Percentiles rank a stretch among this genome's conserved stretches.
Evolutionary conservation across 2,888 invertebrate genomes (phyloP).

Genomic region (Chaetogeoica ovagalla): DNA sequence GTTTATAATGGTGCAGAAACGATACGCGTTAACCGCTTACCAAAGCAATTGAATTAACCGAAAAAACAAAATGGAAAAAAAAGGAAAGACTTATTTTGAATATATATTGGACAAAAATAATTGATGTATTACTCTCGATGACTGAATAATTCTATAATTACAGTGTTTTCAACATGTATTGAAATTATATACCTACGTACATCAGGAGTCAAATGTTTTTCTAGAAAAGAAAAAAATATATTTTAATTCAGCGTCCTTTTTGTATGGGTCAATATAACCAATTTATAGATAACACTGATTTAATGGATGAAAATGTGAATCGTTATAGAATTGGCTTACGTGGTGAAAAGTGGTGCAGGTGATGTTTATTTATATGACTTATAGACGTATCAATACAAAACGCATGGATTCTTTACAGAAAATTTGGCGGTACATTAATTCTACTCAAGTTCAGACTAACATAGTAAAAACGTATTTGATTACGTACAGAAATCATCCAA

Average conservation of each 20-base stretch:
- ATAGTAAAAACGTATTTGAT: conserved; percentile 6
- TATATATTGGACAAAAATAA: background rate
- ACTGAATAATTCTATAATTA: background rate
- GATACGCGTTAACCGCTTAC: no score
- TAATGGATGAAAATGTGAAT: conserved; percentile 6
- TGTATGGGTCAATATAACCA: conserved; percentile 5
- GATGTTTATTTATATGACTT: conserved; percentile 10
- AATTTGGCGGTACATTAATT: background rate
- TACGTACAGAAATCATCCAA: conserved; percentile 9
- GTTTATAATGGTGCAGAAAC: no score
- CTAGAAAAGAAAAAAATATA: background rate
- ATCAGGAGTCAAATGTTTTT: background rate
- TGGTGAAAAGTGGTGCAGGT: conserved; percentile 2
- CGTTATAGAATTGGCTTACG: conserved; percentile 3
- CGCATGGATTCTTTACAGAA: conserved; percentile 8
- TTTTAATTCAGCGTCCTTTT: background rate
- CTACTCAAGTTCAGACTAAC: background rate
- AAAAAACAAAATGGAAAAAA: no score
- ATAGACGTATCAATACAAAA: conserved; percentile 5
- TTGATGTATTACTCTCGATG: background rate
- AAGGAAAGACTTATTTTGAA: background rate
- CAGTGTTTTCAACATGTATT: background rate
- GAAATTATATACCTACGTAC: background rate
- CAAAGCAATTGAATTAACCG: no score
- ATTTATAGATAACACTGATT: conserved; percentile 1